phyloP scores from a whole-genome alignment of 2,113 vertebrate species.

The Callaeas wilsoni region DNA sequence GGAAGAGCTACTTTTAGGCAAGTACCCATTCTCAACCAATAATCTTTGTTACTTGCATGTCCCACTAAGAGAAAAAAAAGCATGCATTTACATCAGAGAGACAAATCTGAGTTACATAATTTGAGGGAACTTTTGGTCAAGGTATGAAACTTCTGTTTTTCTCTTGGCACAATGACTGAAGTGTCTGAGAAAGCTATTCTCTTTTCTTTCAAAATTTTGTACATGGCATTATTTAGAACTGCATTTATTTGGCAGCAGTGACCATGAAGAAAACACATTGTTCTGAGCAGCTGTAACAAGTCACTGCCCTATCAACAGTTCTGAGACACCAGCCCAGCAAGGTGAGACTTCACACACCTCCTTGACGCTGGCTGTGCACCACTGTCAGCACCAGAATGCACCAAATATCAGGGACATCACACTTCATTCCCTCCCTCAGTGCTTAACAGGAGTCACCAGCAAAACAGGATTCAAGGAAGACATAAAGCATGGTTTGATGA shows the following conservation, averaged over 20 bases:
- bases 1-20: not conserved
- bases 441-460: not conserved
- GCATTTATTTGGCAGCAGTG: not conserved
- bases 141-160: not conserved
- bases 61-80: not conserved
- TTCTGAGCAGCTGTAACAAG: not conserved
- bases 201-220: not conserved
- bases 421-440: not conserved
- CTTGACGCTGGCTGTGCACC: not conserved
- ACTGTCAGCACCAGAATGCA: not conserved
- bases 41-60: not conserved
- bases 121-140: not conserved
- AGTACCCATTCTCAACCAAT: not conserved
- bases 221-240: not conserved
- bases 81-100: not conserved
- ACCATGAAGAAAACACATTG: not conserved
- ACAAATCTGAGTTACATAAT: not conserved
- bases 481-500: not conserved
- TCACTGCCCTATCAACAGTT: not conserved
- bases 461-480: not conserved
- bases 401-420: not conserved
- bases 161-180: not conserved
- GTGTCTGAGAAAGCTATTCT: not conserved
- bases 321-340: not conserved
- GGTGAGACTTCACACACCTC: not conserved